These are phyloP conservation scores for Mormyrops boulengeri DNA, from an alignment of 2,797 vertebrate species.

Conservation along the genomic window DNA sequence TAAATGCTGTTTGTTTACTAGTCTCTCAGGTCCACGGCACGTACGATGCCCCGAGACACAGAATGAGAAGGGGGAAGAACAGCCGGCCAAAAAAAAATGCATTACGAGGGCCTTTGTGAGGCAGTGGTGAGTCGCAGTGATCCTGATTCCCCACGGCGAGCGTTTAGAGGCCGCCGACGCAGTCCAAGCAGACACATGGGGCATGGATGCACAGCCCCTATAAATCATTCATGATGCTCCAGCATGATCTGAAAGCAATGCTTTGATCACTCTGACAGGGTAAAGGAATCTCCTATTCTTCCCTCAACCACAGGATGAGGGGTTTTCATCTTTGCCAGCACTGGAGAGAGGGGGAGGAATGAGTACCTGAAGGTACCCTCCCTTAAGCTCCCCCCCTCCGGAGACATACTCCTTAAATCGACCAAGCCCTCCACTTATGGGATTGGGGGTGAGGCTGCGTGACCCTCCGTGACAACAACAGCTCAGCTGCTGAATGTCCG, in stretches of 20 bases:
- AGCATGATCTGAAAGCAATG: conserved; percentile 31
- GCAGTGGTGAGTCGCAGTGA: background rate
- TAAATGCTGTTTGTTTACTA: background rate
- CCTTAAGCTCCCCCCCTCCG: background rate
- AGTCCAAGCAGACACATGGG: background rate
- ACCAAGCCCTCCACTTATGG: background rate
- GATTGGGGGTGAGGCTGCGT: conserved; percentile 28
- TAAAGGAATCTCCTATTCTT: conserved; percentile 6
- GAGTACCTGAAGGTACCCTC: background rate
- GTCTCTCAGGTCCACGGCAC: background rate
- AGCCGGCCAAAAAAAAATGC: background rate
- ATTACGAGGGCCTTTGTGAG: background rate
- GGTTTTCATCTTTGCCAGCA: background rate
- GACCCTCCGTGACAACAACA: background rate
- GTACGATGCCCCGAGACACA: background rate
- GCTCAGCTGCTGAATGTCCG: background rate
- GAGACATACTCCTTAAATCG: background rate
- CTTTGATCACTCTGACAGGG: conserved; percentile 12
- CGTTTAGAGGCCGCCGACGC: background rate
- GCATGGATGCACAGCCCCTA: background rate
- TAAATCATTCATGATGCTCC: conserved; percentile 15
- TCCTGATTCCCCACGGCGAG: background rate
- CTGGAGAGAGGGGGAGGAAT: background rate
- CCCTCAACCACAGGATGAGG: background rate
- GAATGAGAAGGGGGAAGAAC: background rate